These are phyloP conservation scores for Trachops cirrhosus DNA, from an alignment of 2,797 vertebrate species.

Conservation along the genomic window DNA sequence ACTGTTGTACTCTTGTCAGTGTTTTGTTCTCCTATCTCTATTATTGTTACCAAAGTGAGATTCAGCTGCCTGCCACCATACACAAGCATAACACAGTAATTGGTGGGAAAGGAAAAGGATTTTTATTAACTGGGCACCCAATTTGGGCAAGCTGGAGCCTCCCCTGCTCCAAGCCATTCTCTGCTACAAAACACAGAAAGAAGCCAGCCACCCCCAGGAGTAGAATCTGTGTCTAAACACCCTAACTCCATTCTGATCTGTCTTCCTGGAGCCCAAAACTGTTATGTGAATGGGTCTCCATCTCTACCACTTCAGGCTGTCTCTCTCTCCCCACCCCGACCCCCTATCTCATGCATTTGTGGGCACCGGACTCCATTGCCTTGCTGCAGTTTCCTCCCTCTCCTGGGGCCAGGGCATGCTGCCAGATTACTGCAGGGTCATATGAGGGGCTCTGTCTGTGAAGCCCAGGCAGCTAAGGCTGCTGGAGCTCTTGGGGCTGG, in stretches of 20 bases:
- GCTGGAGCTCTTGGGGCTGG: neutral
- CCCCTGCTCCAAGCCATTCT: neutral
- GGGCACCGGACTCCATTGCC: neutral
- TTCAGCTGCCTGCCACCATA: neutral
- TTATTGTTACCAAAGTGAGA: neutral
- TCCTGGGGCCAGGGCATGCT: neutral
- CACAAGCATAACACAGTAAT: neutral
- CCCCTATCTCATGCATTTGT: neutral
- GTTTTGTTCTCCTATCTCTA: neutral
- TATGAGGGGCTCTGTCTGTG: neutral
- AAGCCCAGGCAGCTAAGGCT: too few species aligned
- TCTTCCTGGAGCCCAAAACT: too few species aligned
- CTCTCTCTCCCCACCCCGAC: too few species aligned
- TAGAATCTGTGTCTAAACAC: neutral
- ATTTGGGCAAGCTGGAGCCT: neutral
- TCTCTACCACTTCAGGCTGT: too few species aligned
- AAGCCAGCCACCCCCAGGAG: neutral
- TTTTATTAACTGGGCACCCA: neutral
- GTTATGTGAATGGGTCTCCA: too few species aligned
- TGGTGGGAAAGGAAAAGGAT: neutral
- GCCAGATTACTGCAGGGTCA: neutral
- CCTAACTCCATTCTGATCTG: neutral
- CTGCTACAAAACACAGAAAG: too few species aligned
- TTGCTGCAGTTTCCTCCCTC: neutral
- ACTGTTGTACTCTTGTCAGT: neutral